These are phyloP conservation scores for Orgyia antiqua DNA, from an alignment of 2,888 invertebrate species.

Conservation along the genomic window DNA sequence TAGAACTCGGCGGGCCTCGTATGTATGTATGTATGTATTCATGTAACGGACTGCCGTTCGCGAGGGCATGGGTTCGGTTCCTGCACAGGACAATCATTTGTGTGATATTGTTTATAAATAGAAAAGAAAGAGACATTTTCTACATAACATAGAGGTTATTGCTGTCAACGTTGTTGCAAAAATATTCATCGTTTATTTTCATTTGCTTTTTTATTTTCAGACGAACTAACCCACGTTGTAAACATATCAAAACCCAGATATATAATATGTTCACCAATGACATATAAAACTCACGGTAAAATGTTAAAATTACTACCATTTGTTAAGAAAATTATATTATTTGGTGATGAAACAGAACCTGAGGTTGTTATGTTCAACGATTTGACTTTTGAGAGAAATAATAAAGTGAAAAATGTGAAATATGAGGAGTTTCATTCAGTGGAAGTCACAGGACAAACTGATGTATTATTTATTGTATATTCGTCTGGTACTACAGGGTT, in stretches of 20 bases:
- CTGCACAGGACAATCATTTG: too few species aligned
- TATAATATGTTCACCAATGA: constrained; percentile 44
- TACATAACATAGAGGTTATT: too few species aligned
- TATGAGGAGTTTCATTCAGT: constrained; percentile 40
- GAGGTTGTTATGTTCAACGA: constrained; percentile 37
- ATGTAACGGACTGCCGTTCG: too few species aligned
- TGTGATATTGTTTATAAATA: too few species aligned
- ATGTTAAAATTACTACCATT: constrained; percentile 26
- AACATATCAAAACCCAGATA: constrained; percentile 50
- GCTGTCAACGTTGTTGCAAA: too few species aligned
- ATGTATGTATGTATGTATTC: too few species aligned
- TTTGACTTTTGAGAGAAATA: constrained; percentile 28
- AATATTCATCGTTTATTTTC: too few species aligned
- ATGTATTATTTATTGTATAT: constrained; percentile 46
- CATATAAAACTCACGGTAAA: constrained; percentile 36
- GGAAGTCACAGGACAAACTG: constrained; percentile 42
- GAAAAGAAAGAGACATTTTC: too few species aligned
- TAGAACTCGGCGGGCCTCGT: too few species aligned
- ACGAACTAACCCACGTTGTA: constrained; percentile 47
- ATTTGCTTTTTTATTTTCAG: too few species aligned
- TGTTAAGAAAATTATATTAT: constrained; percentile 42
- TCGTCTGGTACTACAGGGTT: constrained; percentile 64
- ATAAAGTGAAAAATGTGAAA: constrained; percentile 29
- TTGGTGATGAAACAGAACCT: constrained; percentile 32
- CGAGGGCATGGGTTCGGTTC: too few species aligned